Conservation (phyloP, 2,113 vertebrate species). For the Megaceryle maxima region DNA sequence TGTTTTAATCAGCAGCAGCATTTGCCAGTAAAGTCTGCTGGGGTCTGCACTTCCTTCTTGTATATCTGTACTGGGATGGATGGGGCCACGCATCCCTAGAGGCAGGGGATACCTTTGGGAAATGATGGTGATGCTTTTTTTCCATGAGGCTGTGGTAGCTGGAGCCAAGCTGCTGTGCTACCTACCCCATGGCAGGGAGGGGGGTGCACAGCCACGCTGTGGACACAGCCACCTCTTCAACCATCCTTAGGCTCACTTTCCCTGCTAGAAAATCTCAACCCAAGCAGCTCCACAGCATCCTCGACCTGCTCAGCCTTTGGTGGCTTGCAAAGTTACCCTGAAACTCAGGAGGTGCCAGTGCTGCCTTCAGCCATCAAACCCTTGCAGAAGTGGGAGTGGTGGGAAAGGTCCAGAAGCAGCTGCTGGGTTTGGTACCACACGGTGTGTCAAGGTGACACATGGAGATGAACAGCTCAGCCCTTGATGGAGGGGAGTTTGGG, state of each 20-base stretch:
- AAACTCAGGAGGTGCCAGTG: background rate
- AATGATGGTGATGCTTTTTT: background rate
- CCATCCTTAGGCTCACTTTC: background rate
- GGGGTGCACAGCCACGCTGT: too few relatives aligned
- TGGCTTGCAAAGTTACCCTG: background rate
- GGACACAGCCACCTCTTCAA: accelerated
- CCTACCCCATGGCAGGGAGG: accelerated
- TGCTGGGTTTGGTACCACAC: background rate
- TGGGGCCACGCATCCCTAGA: background rate
- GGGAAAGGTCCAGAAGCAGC: background rate
- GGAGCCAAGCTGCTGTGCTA: background rate
- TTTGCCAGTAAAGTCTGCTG: slow-evolving; percentile 40
- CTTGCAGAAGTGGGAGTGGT: accelerated
- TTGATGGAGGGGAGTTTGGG: background rate
- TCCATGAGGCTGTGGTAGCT: background rate
- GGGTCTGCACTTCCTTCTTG: background rate
- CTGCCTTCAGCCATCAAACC: background rate
- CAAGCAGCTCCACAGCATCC: background rate
- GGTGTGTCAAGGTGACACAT: accelerated
- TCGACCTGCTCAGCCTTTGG: background rate
- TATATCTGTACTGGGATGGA: background rate
- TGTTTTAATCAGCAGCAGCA: slow-evolving; percentile 63
- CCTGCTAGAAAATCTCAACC: background rate
- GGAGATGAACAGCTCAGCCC: background rate
- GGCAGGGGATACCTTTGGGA: background rate